These are phyloP conservation scores for Halocynthia roretzi DNA, from an alignment of 23 tunicate species.

Conservation along the genomic window DNA sequence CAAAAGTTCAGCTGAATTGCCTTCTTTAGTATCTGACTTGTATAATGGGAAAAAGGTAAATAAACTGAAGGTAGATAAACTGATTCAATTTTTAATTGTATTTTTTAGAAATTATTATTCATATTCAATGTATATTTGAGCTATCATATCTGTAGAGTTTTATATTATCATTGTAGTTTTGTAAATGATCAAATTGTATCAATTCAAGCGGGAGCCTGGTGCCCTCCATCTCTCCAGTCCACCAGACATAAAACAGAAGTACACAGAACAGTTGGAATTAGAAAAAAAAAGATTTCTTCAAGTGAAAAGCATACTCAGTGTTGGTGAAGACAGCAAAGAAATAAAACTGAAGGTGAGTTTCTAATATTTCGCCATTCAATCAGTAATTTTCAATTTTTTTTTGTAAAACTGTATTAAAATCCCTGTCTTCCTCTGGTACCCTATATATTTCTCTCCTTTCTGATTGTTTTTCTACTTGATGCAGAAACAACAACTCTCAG, in stretches of 20 bases:
- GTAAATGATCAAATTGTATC: no score
- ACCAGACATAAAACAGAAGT: neutral
- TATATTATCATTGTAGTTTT: neutral
- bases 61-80: neutral
- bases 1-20: neutral
- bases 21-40: neutral
- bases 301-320: conserved; percentile 4
- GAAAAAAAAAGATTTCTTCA: conserved; percentile 13
- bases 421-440: neutral
- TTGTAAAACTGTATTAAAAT: neutral
- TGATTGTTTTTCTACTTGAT: neutral
- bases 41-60: neutral
- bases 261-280: conserved; percentile 9
- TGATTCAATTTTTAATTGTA: neutral
- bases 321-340: neutral
- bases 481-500: neutral
- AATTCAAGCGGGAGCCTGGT: neutral
- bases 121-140: neutral
- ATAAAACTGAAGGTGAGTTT: neutral
- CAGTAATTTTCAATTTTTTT: neutral
- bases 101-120: neutral
- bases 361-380: neutral
- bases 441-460: neutral
- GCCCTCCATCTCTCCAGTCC: neutral
- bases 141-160: neutral